These are phyloP conservation scores for Limulus polyphemus DNA, from an alignment of 2,888 invertebrate species.

Conservation along the genomic window DNA sequence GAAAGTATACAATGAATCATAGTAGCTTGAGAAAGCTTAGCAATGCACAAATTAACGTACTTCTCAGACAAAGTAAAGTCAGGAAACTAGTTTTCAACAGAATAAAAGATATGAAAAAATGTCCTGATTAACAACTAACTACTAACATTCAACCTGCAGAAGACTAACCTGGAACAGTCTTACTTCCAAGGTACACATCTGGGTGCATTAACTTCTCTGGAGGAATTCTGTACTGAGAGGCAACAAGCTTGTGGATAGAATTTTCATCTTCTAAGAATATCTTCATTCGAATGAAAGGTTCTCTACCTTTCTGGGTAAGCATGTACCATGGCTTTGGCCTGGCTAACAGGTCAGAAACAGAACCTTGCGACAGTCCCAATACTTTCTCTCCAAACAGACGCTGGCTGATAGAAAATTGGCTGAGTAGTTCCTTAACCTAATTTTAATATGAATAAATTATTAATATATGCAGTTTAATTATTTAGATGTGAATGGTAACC, in stretches of 20 bases:
- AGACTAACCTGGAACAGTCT: conserved; percentile 14
- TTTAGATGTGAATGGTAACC: too few species aligned
- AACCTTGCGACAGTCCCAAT: conserved; percentile 89
- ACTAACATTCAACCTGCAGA: not conserved
- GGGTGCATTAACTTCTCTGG: conserved; percentile 95
- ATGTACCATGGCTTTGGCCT: conserved; percentile 98
- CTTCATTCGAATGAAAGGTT: conserved; percentile 95
- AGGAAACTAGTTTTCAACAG: too few species aligned
- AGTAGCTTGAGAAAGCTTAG: too few species aligned
- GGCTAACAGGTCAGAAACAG: conserved; percentile 91
- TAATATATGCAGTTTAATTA: too few species aligned
- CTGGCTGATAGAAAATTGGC: conserved; percentile 94
- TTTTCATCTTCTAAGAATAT: conserved; percentile 94
- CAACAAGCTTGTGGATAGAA: conserved; percentile 85
- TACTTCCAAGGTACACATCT: conserved; percentile 25
- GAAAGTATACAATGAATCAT: too few species aligned
- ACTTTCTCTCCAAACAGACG: conserved; percentile 95
- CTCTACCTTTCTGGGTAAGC: conserved; percentile 91
- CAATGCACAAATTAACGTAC: too few species aligned
- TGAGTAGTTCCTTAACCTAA: conserved; percentile 75
- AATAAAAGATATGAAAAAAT: too few species aligned
- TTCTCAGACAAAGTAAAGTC: too few species aligned
- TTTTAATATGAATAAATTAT: not conserved
- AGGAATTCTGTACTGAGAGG: conserved; percentile 94
- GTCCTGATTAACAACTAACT: too few species aligned